Base-by-base conservation (phyloP, 35 echinoderm and acorn worm species). In the Eucidaris tribuloides region DNA sequence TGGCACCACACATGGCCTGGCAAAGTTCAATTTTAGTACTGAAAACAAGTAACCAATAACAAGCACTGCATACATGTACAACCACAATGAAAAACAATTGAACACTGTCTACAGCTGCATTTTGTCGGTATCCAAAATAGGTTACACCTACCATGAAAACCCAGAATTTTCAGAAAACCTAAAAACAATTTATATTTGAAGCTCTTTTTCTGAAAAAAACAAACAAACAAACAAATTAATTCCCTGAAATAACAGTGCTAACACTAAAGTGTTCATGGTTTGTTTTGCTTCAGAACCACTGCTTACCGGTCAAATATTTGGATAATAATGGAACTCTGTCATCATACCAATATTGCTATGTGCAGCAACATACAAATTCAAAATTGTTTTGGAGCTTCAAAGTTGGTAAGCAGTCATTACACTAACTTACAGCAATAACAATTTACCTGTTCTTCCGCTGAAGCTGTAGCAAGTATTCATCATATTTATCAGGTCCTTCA, bases 401-500 rank as follows among this genome's bases (percentile, higher is more conserved):
- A n/a, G 20, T 15, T 0, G 0, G 3, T 5, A 41, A 42, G 14
- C 15, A 81, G 15, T 62, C 1, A 80, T 81, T 0, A 45, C 24
- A n/a, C 13, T 41, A 11, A 20, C 7, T 7, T 29, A 28, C 62
- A 37, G 30, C 77, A 35, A 5, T 45, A 13, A 20, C 49, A 66
- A 31, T 14, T 34, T 71, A 87, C 94, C 94, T 96, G 81, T 96
- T 96, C 74, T 88, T 91, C n/a, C 80, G 80, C 58, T 96, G 94
- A 7, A 96, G 84, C 36, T 83, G 40, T 11, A 96, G 38, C n/a
- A 96, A 45, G 30, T 96, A 91, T 77, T 96, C 88, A 88, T 96
- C 94, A 52, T 91, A 88, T 62, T 78, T 82, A 45, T 92, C 90
- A 1, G 90, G 90, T 54, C 72, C 79, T 37, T 87, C 77, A 40